A percentile compares a stretch with the other conserved stretches of the same genome.
Conservation (phyloP, 2,113 vertebrate genomes). For the Suricata suricatta region DNA sequence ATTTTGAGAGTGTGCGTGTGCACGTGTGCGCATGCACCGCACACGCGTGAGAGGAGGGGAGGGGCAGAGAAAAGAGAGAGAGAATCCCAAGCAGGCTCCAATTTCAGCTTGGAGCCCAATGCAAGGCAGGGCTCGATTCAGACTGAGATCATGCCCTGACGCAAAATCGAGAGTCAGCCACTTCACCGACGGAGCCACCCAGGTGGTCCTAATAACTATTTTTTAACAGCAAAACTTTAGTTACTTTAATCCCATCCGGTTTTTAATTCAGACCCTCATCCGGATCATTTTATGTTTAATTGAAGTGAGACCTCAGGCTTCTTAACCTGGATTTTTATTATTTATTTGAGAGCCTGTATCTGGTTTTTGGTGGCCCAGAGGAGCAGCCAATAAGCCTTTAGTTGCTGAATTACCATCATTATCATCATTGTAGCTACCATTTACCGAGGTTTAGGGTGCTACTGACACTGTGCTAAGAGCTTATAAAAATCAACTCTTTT, state of each 20-base stretch:
- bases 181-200: no score
- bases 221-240: background rate
- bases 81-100: no score
- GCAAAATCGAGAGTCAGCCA: no score
- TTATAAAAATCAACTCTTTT: background rate
- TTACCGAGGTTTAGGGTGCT: background rate
- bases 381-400: background rate
- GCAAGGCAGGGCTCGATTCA: no score
- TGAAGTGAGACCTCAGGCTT: slow-evolving; percentile 7
- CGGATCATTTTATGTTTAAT: background rate
- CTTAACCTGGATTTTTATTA: background rate
- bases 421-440: background rate
- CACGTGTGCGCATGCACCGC: no score
- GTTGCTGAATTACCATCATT: background rate
- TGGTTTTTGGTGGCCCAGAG: background rate
- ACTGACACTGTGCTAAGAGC: background rate
- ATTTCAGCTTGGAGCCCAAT: no score
- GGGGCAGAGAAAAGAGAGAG: no score
- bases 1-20: no score
- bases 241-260: background rate
- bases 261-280: background rate
- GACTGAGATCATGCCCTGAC: no score
- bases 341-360: background rate
- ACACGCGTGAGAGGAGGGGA: no score
- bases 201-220: no score